Conservation (phyloP, 2,113 vertebrate genomes). For the Lophius piscatorius region DNA sequence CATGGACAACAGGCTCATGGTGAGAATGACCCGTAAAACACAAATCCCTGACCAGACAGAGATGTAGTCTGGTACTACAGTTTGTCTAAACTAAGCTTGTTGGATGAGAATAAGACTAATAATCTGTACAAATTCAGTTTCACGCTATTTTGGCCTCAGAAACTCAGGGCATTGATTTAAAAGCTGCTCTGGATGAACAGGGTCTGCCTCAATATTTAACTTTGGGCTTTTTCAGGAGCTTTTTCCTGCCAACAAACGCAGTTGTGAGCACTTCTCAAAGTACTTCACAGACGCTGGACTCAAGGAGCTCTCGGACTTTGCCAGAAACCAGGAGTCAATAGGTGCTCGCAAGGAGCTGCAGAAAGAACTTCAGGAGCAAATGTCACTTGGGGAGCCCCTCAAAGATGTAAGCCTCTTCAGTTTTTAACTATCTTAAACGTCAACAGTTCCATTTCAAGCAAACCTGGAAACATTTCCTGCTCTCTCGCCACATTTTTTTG, state of each 20-base stretch:
- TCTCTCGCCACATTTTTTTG: background rate
- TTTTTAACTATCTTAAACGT: background rate
- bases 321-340: constrained; percentile 94
- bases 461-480: constrained; percentile 34
- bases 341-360: constrained; percentile 96
- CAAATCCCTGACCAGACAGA: background rate
- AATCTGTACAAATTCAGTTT: background rate
- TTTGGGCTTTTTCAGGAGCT: constrained; percentile 84
- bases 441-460: constrained; percentile 3
- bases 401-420: constrained; percentile 85
- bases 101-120: background rate
- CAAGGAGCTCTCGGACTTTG: constrained; percentile 94
- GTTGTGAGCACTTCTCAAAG: constrained; percentile 95
- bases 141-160: background rate
- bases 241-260: constrained; percentile 97
- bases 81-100: background rate
- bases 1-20: constrained; percentile 98
- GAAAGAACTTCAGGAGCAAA: constrained; percentile 95
- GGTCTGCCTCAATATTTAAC: constrained; percentile 15
- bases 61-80: background rate
- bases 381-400: constrained; percentile 91
- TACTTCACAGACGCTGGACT: constrained; percentile 96
- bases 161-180: background rate
- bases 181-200: background rate
- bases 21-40: constrained; percentile 58